Conservation (phyloP, 2,113 vertebrate genomes). For the Chlorocebus sabaeus region DNA sequence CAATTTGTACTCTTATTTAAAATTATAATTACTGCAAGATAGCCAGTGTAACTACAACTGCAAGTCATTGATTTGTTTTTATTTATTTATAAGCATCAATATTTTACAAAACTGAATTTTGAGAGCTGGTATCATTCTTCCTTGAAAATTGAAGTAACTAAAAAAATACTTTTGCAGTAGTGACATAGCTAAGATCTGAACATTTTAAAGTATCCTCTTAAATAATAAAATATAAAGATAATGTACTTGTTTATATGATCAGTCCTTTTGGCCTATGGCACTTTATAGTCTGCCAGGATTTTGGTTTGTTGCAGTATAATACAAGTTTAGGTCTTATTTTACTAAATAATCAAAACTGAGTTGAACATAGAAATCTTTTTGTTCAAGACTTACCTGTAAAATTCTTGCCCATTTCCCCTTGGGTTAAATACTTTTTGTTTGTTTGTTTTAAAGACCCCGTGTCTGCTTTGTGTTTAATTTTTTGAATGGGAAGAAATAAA, state of each 20-base stretch:
- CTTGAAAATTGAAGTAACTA: not conserved
- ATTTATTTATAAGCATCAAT: not conserved
- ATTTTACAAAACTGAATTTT: constrained; percentile 1
- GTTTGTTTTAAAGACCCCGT: not conserved
- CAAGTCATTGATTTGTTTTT: not conserved
- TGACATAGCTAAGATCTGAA: not conserved
- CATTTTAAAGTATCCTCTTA: not conserved
- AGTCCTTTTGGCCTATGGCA: not conserved
- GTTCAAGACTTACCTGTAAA: not conserved
- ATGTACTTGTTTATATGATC: not conserved
- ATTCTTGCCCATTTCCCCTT: not conserved
- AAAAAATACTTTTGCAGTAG: not conserved
- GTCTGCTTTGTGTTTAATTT: not conserved
- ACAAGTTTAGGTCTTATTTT: not conserved
- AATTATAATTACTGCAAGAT: not conserved
- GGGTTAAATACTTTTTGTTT: not conserved
- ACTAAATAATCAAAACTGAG: not conserved
- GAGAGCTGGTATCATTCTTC: not conserved
- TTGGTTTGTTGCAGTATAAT: not conserved
- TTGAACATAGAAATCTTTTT: not conserved
- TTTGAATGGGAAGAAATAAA: not conserved
- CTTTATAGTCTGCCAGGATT: not conserved
- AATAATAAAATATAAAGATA: not conserved
- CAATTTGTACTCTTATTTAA: not conserved
- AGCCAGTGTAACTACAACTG: not conserved